Percentiles rank a stretch among this genome's conserved stretches.
These are phyloP conservation scores for Ianthella basta DNA, from an alignment of 37 sponge, comb jelly and placozoan species.

Conservation along the genomic window DNA sequence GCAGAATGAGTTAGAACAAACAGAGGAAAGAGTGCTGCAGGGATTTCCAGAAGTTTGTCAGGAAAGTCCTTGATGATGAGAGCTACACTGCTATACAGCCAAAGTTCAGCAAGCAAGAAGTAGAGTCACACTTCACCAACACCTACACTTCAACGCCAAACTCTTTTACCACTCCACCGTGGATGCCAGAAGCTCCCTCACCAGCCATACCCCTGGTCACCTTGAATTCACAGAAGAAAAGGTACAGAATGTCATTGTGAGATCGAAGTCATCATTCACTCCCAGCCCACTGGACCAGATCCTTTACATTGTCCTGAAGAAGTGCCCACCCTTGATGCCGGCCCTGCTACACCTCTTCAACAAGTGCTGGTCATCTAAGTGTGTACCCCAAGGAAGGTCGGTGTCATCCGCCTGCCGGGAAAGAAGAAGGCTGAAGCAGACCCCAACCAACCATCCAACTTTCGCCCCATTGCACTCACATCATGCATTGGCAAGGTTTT, in stretches of 20 bases:
- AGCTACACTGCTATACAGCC: neutral
- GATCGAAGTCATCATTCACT: neutral
- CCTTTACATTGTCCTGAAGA: neutral
- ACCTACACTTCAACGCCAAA: neutral
- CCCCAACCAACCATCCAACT: slow-evolving; percentile 4
- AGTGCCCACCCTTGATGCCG: neutral
- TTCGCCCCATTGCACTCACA: neutral
- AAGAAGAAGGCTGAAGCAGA: slow-evolving; percentile 5
- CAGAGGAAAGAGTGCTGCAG: neutral
- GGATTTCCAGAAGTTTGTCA: neutral
- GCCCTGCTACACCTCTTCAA: slow-evolving; percentile 7
- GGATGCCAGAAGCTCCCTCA: neutral
- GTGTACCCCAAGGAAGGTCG: slow-evolving; percentile 19
- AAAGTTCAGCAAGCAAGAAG: neutral
- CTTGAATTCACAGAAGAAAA: neutral
- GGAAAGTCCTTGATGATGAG: neutral
- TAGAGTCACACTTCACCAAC: neutral
- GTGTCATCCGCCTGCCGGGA: neutral
- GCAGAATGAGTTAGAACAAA: neutral
- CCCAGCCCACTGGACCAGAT: slow-evolving; percentile 6
- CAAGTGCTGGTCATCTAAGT: slow-evolving; percentile 1
- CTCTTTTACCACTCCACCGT: neutral
- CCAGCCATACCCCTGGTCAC: neutral
- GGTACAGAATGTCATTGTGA: neutral
- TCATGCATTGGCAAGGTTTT: neutral